These are phyloP conservation scores for Lottia gigantea DNA, from an alignment of 2,888 invertebrate genomes.

Conservation along the genomic window DNA sequence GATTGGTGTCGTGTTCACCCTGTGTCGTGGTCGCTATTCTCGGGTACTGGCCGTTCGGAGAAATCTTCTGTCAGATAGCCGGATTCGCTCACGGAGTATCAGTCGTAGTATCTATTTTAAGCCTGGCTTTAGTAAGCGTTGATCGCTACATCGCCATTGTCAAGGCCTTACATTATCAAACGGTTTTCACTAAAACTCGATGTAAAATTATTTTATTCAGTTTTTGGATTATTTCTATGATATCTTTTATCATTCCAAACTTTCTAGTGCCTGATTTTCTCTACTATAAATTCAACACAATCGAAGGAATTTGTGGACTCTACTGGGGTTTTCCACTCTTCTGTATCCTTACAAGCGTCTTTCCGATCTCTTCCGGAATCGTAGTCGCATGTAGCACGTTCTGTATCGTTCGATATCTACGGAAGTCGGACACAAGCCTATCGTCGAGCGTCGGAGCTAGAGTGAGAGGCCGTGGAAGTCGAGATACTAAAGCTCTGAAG, in stretches of 20 bases:
- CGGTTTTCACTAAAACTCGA: constrained; percentile 23
- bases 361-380: constrained; percentile 36
- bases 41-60: constrained; percentile 42
- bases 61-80: constrained; percentile 41
- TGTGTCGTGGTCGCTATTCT: constrained; percentile 30
- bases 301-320: constrained; percentile 35
- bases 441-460: background rate
- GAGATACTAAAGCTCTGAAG: constrained; percentile 23
- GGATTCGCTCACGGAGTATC: constrained; percentile 39
- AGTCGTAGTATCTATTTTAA: constrained; percentile 45
- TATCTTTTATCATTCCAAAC: constrained; percentile 35
- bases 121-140: constrained; percentile 38
- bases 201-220: constrained; percentile 22
- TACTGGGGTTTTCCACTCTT: constrained; percentile 36
- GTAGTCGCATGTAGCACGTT: constrained; percentile 33
- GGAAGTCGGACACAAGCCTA: background rate
- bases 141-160: constrained; percentile 43
- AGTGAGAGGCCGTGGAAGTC: background rate
- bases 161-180: constrained; percentile 36
- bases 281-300: constrained; percentile 28
- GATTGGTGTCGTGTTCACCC: constrained; percentile 38
- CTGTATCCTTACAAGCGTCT: constrained; percentile 33
- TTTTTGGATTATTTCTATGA: constrained; percentile 29
- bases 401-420: constrained; percentile 21
- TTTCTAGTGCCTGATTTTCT: constrained; percentile 28